These are phyloP conservation scores for Otolemur crassicaudatus DNA, from an alignment of 2,797 vertebrate genomes.

Conservation along the genomic window DNA sequence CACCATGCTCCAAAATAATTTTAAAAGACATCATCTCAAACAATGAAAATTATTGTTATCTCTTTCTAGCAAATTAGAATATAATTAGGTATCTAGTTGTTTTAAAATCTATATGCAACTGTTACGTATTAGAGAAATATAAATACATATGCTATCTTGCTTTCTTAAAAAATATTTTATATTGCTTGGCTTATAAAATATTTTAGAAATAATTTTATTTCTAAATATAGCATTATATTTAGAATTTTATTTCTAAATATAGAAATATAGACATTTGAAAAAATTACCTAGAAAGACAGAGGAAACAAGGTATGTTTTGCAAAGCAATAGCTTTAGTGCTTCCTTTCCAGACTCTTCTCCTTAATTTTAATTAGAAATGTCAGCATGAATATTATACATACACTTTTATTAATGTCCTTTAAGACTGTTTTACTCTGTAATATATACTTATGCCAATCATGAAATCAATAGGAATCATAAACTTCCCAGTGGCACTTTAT, in stretches of 20 bases:
- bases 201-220: constrained; percentile 24
- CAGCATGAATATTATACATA: background rate
- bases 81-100: background rate
- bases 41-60: constrained; percentile 44
- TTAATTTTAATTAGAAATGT: constrained; percentile 21
- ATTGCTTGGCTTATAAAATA: constrained; percentile 16
- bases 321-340: background rate
- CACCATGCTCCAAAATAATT: constrained; percentile 27
- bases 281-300: background rate
- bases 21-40: background rate
- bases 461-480: constrained; percentile 29
- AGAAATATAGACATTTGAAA: background rate
- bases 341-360: background rate
- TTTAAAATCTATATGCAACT: background rate
- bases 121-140: background rate
- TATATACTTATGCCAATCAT: background rate
- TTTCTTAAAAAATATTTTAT: constrained; percentile 17
- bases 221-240: no score
- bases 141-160: background rate
- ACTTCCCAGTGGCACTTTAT: constrained; percentile 25
- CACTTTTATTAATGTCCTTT: background rate
- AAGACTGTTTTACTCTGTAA: background rate
- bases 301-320: background rate
- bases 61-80: constrained; percentile 29
- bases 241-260: no score